Base-by-base conservation (phyloP, 2,888 invertebrate genomes). In the Tethea ocularis region DNA sequence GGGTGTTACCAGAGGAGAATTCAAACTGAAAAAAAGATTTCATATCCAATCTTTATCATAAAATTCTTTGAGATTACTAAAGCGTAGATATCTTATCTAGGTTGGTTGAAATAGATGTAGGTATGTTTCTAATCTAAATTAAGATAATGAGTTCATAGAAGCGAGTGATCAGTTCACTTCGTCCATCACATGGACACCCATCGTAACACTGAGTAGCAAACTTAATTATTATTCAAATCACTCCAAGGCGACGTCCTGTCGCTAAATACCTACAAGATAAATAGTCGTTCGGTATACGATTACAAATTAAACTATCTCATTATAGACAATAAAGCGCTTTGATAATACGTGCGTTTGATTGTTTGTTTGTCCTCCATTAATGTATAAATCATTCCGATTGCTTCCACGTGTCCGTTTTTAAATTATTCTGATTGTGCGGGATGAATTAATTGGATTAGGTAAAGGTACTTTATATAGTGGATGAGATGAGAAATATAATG, bases 251-350 rank as follows among this genome's bases (percentile, higher is more conserved):
- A 20, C 46, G 20, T 10, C 7, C 10, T 46, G 46, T 46, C 46
- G 20, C 20, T 20, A 46, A 46, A 46, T 20, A 46, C 46, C 46
- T 20, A n/a, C 17, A 20, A 46, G 46, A 46, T 46, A 20, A 46
- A 46, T 46, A 46, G 46, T 15, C 20, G 46, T 46, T 46, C 46
- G 46, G 46, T 20, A 10, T 20, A 46, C 46, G 46, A 20, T 46
- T 20, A 46, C 46, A 20, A 46, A 46, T 46, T 46, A 46, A 46
- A 46, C 46, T 46, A 46, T 46, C 20, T 46, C 46, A 46, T 46
- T 46, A 46, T 20, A 46, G 15, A 46, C 46, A 46, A 46, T 46
- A 46, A 46, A 46, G 10, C 20, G 3, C 20, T 17, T 0, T 8
- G 15, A 46, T 46, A 46, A 41, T 41, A 41, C 7, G 17, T 15